phyloP scores from a whole-genome alignment of 2,888 invertebrate species.

The Mechanitis messenoides region DNA sequence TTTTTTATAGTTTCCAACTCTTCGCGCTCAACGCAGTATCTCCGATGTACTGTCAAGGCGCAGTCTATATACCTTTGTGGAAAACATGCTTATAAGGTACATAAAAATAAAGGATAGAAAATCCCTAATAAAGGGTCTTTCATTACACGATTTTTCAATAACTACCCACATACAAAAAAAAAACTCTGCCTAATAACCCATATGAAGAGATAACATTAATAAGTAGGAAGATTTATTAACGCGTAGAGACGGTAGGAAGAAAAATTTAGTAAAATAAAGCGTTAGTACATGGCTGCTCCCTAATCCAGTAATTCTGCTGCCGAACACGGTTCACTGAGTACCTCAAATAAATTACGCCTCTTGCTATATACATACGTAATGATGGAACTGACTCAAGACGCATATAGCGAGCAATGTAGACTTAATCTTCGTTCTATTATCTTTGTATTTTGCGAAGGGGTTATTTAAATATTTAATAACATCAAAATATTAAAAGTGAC shows the following conservation, averaged over 20 bases:
- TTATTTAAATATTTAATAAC: too few species aligned
- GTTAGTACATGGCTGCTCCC: slow-evolving; percentile 27
- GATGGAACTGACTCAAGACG: slow-evolving; percentile 13
- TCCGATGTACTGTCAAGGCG: slow-evolving; percentile 46
- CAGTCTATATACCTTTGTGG: slow-evolving; percentile 60
- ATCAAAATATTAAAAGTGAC: too few species aligned
- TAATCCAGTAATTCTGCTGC: slow-evolving; percentile 36
- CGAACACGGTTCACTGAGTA: slow-evolving; percentile 32
- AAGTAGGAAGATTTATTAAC: background rate
- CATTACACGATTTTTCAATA: slow-evolving; percentile 1
- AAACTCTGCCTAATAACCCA: background rate
- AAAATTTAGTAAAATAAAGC: slow-evolving; percentile 29
- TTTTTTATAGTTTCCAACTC: slow-evolving; percentile 45
- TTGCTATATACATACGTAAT: slow-evolving; percentile 29
- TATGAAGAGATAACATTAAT: slow-evolving; percentile 4
- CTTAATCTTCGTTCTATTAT: background rate
- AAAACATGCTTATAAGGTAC: slow-evolving; percentile 68
- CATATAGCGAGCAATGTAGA: slow-evolving; percentile 1
- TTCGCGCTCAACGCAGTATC: slow-evolving; percentile 37
- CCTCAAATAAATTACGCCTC: slow-evolving; percentile 36
- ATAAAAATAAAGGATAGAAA: background rate
- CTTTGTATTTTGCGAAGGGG: too few species aligned
- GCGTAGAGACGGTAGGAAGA: slow-evolving; percentile 17
- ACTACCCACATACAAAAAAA: slow-evolving; percentile 4
- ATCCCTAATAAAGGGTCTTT: background rate